These are phyloP conservation scores for Rhopalosiphum maidis DNA, from an alignment of 1,140 invertebrate species.

Conservation along the genomic window DNA sequence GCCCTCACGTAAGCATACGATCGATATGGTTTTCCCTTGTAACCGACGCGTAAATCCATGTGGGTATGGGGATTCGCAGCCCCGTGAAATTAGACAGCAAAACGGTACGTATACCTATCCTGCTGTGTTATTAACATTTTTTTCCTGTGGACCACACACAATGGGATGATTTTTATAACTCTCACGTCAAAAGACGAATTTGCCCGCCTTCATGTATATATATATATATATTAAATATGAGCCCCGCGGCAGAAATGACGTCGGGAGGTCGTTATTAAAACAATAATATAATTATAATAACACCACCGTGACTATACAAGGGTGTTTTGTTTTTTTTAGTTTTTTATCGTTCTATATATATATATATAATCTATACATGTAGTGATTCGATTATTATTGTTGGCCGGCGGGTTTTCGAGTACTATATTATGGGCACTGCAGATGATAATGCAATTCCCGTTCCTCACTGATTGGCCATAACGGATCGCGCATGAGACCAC, in stretches of 20 bases:
- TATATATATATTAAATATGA: not conserved
- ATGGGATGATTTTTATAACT: constrained; percentile 1
- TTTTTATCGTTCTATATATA: not conserved
- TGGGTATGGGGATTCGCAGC: not conserved
- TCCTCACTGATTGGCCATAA: not conserved
- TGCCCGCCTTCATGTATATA: not conserved
- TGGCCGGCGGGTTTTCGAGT: constrained; percentile 8
- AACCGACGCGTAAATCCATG: not conserved
- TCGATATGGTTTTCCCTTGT: constrained; percentile 28
- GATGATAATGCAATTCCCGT: not conserved
- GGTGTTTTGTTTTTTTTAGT: not conserved
- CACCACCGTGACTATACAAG: not conserved
- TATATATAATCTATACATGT: not conserved
- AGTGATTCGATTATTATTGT: constrained; percentile 18
- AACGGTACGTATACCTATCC: not conserved
- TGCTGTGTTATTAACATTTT: constrained; percentile 39
- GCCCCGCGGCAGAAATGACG: not conserved
- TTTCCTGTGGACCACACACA: constrained; percentile 35
- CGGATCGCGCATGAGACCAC: not conserved
- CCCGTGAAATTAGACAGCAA: constrained; percentile 44
- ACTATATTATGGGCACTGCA: not conserved
- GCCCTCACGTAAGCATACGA: not conserved
- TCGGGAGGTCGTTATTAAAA: constrained; percentile 17
- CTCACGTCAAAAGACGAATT: constrained; percentile 19
- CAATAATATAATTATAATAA: constrained; percentile 33